These are phyloP conservation scores for Hassar affinis DNA, from an alignment of 2,113 vertebrate genomes.

Conservation along the genomic window DNA sequence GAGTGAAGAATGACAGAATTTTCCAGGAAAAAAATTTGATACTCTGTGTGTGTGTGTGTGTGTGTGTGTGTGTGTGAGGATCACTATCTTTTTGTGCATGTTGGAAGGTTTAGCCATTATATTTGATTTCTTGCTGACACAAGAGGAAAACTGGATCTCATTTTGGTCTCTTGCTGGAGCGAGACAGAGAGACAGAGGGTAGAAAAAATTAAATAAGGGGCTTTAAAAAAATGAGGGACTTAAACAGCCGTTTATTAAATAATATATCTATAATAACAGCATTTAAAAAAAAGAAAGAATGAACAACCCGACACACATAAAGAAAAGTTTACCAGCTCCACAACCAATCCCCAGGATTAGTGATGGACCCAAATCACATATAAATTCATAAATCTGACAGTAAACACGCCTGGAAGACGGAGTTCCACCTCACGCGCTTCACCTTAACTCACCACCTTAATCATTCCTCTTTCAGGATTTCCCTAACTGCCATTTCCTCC, in stretches of 20 bases:
- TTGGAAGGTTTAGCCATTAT: conserved; percentile 48
- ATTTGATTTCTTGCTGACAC: conserved; percentile 72
- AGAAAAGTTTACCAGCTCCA: neutral
- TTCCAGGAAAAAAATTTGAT: neutral
- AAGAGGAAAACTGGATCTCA: conserved; percentile 64
- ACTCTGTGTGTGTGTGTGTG: no score
- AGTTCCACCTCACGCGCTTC: neutral
- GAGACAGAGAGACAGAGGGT: conserved; percentile 23
- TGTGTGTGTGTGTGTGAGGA: conserved; percentile 12
- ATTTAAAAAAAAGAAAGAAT: neutral
- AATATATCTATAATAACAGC: neutral
- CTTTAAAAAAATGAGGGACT: conserved; percentile 27
- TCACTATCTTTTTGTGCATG: conserved; percentile 34
- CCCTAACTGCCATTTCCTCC: neutral
- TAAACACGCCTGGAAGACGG: no score
- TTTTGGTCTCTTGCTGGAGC: conserved; percentile 47
- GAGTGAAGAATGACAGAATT: neutral
- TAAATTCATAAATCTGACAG: neutral
- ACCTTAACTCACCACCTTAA: neutral
- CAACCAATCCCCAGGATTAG: neutral
- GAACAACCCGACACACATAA: conserved; percentile 46
- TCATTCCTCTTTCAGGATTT: neutral
- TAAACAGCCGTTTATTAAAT: neutral
- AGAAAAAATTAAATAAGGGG: neutral
- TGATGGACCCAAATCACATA: neutral